These are phyloP conservation scores for Sorex araneus DNA, from an alignment of 2,113 vertebrate genomes.

Conservation along the genomic window DNA sequence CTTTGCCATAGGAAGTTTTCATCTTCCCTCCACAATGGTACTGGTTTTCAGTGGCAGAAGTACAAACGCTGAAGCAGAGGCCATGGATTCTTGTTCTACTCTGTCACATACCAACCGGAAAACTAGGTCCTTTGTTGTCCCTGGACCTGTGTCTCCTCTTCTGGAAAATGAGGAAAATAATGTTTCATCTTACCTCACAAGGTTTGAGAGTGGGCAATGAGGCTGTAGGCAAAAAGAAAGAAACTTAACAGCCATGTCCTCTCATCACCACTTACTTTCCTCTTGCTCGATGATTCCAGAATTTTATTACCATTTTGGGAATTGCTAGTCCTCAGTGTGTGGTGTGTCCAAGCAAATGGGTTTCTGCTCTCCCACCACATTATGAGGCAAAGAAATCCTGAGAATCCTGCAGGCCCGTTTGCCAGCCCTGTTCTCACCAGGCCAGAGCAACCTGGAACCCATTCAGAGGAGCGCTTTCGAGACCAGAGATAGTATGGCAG, in stretches of 20 bases:
- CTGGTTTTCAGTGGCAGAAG: not conserved
- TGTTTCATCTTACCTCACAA: not conserved
- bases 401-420: not conserved
- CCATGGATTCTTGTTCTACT: not conserved
- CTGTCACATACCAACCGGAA: not conserved
- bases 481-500: too few species aligned
- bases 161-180: not conserved
- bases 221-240: not conserved
- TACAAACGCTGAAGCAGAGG: not conserved
- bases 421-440: fast-evolving
- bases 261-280: fast-evolving
- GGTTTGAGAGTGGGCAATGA: not conserved
- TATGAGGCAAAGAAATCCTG: not conserved
- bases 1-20: not conserved
- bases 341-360: not conserved
- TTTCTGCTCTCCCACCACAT: not conserved
- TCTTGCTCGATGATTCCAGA: not conserved
- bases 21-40: not conserved
- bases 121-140: not conserved
- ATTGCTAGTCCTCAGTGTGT: fast-evolving
- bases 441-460: not conserved
- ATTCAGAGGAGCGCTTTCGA: too few species aligned
- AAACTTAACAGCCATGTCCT: not conserved
- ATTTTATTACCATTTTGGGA: not conserved
- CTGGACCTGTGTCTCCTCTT: not conserved